A percentile compares a stretch with the other conserved stretches of the same genome.
These are phyloP conservation scores for Iguana delicatissima DNA, from an alignment of 2,797 vertebrate genomes.

Conservation along the genomic window DNA sequence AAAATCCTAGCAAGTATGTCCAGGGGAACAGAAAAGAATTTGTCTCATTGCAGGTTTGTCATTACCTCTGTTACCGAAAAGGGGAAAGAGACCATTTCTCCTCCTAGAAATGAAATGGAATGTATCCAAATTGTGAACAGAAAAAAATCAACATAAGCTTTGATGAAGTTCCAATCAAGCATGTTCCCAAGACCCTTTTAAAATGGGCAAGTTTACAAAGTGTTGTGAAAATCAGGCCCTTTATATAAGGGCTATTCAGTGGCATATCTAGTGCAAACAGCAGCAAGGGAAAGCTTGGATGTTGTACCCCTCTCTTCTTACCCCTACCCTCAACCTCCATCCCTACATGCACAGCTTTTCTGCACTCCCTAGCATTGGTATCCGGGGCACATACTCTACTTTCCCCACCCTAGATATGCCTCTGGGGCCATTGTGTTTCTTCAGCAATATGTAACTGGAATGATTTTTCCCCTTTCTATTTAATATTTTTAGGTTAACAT, in stretches of 20 bases:
- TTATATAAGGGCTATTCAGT: conserved; percentile 30
- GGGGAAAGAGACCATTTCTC: conserved; percentile 31
- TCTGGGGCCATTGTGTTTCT: conserved; percentile 25
- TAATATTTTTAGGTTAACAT: conserved; percentile 29
- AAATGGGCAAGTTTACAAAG: conserved; percentile 46
- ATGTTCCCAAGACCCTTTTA: conserved; percentile 43
- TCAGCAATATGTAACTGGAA: conserved; percentile 16
- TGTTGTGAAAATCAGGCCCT: conserved; percentile 39
- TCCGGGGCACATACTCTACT: no score
- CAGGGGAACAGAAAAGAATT: background rate
- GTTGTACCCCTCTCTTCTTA: no score
- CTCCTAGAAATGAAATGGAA: conserved; percentile 41
- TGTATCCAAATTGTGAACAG: conserved; percentile 37
- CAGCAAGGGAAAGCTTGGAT: no score
- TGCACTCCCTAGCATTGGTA: no score
- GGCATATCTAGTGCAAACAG: no score
- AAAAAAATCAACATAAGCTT: conserved; percentile 49
- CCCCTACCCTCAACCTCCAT: no score
- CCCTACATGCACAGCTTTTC: no score
- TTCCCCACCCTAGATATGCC: no score
- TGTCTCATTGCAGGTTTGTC: conserved; percentile 1
- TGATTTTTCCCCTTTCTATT: background rate
- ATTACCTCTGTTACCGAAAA: conserved; percentile 2
- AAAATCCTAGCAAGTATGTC: conserved; percentile 17
- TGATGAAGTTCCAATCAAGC: conserved; percentile 43